Evolutionary conservation across 2,888 invertebrate genomes (phyloP), one percentile per base, ranked within the genome.

Genomic region (Drosophila lutescens): DNA sequence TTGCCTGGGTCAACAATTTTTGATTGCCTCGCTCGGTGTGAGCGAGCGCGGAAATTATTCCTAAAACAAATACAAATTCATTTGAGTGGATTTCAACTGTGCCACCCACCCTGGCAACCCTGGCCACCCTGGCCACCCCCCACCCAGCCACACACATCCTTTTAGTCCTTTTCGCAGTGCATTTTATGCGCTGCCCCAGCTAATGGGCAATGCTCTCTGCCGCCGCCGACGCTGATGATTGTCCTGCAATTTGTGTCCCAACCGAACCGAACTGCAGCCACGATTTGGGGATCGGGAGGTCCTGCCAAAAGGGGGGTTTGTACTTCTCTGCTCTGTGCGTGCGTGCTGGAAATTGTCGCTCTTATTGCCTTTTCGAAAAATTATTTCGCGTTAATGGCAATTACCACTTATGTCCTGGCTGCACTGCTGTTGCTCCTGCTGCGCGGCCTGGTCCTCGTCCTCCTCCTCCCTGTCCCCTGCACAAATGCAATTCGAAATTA

Each of bases 381-480:
- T 89, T 85, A 85, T 87, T 88, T 85, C 82, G 75, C 88, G 82
- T 86, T 84, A 84, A 84, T 88, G 89, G 87, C 84, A 82, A 84
- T 87, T 88, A 85, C 89, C 87, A 86, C 89, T 87, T 85, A 77
- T 74, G 72, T 62, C 54, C 53, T 46, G 56, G 58, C 61, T 60
- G 40, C 43, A 8, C 15, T 54, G 59, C 55, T 38, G 73, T 23
- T 58, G 34, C 23, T 58, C 73, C 73, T 51, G 71, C 69, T 69
- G 38, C 55, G 38, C 30, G 23, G 17, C 26, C 63, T 20, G 9
- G 13, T 46, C 46, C 46, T 10, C 12, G 6, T 23, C 43, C 20
- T 43, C 60, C 41, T 41, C 36, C 36, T 38, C 44, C 40, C 67
- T 26, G 26, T 9, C 62, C 38, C 67, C 13, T 32, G 43, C 56